Evolutionary conservation across 1,140 invertebrate species (phyloP), one percentile per base, ranked within the genome.

Genomic region (Temnothorax nylanderi): DNA sequence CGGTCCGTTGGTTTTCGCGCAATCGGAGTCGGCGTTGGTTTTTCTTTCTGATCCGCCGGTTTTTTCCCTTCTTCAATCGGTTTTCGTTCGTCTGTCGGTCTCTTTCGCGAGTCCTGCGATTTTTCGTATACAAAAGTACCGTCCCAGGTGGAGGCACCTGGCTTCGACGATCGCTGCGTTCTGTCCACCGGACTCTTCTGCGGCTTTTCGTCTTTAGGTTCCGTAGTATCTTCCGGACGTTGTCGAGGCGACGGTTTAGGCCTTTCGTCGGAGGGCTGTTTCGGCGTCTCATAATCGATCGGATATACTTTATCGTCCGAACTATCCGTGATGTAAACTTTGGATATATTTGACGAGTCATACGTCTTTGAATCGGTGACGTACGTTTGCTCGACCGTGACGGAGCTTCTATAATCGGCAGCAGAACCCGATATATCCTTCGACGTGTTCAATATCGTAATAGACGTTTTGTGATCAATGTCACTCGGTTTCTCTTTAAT

Each of bases 71-170:
- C 5, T 1, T 62, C 74, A 0, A n/a, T 54, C 34, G 87, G 81
- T 47, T 89, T 88, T 18, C 18, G 51, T 18, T 77, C 49, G n/a
- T 1, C 13, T 32, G 54, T 41, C 0, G 84, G 64, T 34, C 37
- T 58, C 76, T 76, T 84, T 1, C 8, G 77, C 47, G n/a, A 49
- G 7, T 90, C 89, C 32, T 89, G 89, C 10, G 80, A 56, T 47
- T 92, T 91, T 21, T 92, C 91, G 51, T 85, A 76, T 1, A 90
- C 86, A 64, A 93, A 93, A 1, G 92, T 86, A 37, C 92, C 93
- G 37, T 93, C 92, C 93, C 92, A 93, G 10, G 88, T 91, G 0
- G 93, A 93, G 8, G 90, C 89, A 11, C 91, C 92, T 6, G 88
- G 85, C 37, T 93, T 93, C 3, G 69, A 56, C 2, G 90, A 85